Percentiles rank a stretch among this genome's conserved stretches.
Conservation (phyloP, 35 echinoderm and acorn worm species). For the Ptychodera flava region DNA sequence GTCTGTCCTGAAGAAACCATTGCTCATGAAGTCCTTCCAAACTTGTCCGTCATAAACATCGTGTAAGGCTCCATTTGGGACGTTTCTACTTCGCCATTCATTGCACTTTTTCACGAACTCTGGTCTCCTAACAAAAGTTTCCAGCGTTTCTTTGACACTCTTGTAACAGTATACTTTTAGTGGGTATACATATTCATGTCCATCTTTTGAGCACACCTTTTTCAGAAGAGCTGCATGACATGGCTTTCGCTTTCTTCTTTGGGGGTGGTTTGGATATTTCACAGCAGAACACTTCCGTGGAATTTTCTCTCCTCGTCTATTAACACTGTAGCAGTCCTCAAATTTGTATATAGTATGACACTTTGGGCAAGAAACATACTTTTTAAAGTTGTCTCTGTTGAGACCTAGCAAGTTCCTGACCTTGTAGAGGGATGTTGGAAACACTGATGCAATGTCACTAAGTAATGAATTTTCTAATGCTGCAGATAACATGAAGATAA, state of each 20-base stretch:
- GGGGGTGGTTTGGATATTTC: not conserved
- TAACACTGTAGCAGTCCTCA: not conserved
- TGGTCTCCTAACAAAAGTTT: not conserved
- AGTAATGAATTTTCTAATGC: not conserved
- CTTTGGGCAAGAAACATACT: not conserved
- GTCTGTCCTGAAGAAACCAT: not conserved
- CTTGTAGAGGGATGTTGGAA: not conserved
- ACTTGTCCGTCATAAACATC: not conserved
- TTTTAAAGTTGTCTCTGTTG: not conserved
- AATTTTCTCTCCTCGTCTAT: not conserved
- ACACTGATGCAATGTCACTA: not conserved
- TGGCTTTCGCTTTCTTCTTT: not conserved
- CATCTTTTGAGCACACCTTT: not conserved
- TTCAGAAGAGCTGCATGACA: not conserved
- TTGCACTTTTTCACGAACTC: not conserved
- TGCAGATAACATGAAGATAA: not conserved
- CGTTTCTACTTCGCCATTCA: not conserved
- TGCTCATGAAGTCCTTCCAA: not conserved
- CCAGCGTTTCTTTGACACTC: not conserved
- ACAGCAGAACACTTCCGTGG: not conserved
- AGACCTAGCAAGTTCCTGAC: not conserved
- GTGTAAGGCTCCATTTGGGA: not conserved
- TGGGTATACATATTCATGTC: not conserved
- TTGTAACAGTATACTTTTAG: not conserved
- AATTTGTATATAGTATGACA: not conserved